A percentile compares a stretch with the other conserved stretches of the same genome.
phyloP scores from a whole-genome alignment of 2,888 invertebrate species.

The Cyclophora albipunctata region DNA sequence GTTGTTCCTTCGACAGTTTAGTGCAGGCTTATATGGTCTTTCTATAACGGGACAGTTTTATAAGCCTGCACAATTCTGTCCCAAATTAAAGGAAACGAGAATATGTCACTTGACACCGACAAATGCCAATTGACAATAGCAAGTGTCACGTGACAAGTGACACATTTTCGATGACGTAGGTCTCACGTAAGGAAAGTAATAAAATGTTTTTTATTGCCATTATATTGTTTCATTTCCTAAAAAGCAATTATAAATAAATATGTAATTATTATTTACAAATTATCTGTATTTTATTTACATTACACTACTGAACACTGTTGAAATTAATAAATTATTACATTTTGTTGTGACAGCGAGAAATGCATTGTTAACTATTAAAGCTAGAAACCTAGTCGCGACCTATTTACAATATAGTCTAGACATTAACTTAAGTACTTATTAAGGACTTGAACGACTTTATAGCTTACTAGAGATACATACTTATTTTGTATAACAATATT shows the following conservation, averaged over 20 bases:
- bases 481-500: too few species aligned
- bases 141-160: conserved; percentile 12
- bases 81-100: too few species aligned
- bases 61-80: too few species aligned
- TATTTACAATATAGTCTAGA: conserved; percentile 32
- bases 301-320: too few species aligned
- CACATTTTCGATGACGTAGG: conserved; percentile 18
- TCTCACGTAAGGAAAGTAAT: conserved; percentile 29
- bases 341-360: conserved; percentile 28
- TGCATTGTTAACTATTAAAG: conserved; percentile 51
- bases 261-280: conserved; percentile 29
- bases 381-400: conserved; percentile 34
- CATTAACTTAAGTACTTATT: too few species aligned
- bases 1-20: too few species aligned
- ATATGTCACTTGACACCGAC: too few species aligned
- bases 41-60: too few species aligned
- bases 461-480: too few species aligned
- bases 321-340: conserved; percentile 6
- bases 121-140: too few species aligned
- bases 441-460: too few species aligned
- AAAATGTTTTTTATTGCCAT: conserved; percentile 68
- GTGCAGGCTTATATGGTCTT: too few species aligned
- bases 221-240: conserved; percentile 52
- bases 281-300: neutral
- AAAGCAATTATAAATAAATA: conserved; percentile 58